Evolutionary conservation across 1,140 invertebrate species (phyloP).

Genomic region (Tetramorium alpestre): DNA sequence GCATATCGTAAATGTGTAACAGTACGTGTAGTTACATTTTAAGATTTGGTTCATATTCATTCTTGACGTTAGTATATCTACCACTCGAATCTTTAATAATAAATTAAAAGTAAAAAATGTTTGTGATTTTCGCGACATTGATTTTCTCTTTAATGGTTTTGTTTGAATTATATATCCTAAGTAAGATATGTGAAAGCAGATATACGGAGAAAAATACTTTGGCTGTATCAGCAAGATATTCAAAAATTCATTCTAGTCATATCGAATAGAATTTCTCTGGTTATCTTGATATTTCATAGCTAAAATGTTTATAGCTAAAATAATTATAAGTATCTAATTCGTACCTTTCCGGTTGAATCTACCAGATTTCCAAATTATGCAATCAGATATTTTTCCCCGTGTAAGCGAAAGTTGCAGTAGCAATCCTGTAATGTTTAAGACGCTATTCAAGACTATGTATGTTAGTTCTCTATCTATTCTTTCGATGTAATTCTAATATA

Average conservation of each 20-base stretch:
- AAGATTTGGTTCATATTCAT: not conserved
- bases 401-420: constrained; percentile 52
- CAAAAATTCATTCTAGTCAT: not conserved
- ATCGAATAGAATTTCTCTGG: not conserved
- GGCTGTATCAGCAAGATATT: not conserved
- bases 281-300: not conserved
- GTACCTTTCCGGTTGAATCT: not conserved
- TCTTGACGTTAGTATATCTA: no score
- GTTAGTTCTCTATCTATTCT: constrained; percentile 23
- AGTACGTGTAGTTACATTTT: not conserved
- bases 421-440: constrained; percentile 58
- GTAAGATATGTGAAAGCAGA: constrained; percentile 1
- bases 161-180: not conserved
- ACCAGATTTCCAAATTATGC: not conserved
- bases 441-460: not conserved
- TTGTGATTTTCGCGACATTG: not conserved
- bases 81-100: not conserved
- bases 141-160: not conserved
- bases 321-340: not conserved
- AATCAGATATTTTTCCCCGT: not conserved
- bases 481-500: not conserved
- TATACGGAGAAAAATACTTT: not conserved
- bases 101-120: not conserved
- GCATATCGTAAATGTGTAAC: not conserved
- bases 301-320: not conserved